A percentile compares a stretch with the other conserved stretches of the same genome.
These are phyloP conservation scores for Gymnothorax reevesii DNA, from an alignment of 2,797 vertebrate species.

Conservation along the genomic window DNA sequence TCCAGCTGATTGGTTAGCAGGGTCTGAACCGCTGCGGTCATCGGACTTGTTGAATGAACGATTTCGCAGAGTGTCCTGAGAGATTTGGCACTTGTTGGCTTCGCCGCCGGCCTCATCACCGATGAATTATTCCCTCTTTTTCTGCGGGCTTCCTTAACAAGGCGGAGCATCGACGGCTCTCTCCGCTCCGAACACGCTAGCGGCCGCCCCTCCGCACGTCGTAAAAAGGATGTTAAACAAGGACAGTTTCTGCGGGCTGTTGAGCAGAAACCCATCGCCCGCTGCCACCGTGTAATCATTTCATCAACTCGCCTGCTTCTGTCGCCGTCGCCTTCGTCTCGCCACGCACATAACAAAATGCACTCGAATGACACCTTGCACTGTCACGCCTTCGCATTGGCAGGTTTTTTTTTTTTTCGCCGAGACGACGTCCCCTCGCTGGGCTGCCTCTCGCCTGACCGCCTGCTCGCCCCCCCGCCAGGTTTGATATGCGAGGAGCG, in stretches of 20 bases:
- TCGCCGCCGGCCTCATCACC: background rate
- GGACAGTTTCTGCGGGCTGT: conserved; percentile 68
- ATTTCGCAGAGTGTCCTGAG: background rate
- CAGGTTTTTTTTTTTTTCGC: conserved; percentile 51
- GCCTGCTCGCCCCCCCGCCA: conserved; percentile 54
- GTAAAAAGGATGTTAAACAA: conserved; percentile 75
- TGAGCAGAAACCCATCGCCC: conserved; percentile 48
- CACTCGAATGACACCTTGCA: conserved; percentile 74
- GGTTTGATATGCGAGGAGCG: conserved; percentile 64
- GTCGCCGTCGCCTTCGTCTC: conserved; percentile 72
- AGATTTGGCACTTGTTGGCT: background rate
- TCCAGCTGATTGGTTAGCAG: background rate
- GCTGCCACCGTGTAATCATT: conserved; percentile 76
- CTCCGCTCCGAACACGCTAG: conserved; percentile 50
- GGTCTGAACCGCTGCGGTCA: background rate
- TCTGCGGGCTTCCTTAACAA: conserved; percentile 29
- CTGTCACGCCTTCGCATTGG: conserved; percentile 74
- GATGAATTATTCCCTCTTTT: background rate
- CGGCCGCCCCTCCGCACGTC: conserved; percentile 59
- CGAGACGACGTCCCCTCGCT: conserved; percentile 61
- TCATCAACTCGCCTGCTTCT: conserved; percentile 77
- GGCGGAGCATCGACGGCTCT: conserved; percentile 55
- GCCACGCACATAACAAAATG: conserved; percentile 75
- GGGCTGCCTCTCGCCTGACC: conserved; percentile 27
- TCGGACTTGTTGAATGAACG: background rate